Evolutionary conservation across 2,113 vertebrate species (phyloP).

Genomic region (Tympanuchus pallidicinctus): DNA sequence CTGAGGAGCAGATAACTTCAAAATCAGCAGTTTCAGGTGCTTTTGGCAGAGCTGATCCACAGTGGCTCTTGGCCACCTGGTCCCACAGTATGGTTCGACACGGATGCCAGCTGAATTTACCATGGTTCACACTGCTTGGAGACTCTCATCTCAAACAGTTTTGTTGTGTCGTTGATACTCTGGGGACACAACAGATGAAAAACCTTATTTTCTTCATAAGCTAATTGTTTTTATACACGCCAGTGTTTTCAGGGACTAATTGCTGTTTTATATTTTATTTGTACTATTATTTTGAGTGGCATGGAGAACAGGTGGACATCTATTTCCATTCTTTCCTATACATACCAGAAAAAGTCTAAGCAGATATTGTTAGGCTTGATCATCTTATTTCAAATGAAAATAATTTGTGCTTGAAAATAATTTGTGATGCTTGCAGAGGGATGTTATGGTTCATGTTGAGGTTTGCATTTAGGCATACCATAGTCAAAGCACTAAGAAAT

Average conservation of each 20-base stretch:
- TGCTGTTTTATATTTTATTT: neutral
- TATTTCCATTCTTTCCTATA: neutral
- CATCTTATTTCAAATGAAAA: neutral
- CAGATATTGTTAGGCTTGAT: neutral
- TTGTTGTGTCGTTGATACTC: neutral
- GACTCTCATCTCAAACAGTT: neutral
- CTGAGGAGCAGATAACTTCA: constrained; percentile 4
- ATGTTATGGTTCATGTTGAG: neutral
- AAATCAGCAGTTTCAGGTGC: neutral
- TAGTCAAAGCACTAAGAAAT: neutral
- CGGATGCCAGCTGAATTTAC: neutral
- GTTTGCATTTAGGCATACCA: neutral
- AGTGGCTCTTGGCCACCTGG: constrained; percentile 13
- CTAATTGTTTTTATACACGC: neutral
- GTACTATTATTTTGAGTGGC: neutral
- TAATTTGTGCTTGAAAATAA: neutral
- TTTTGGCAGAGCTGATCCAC: neutral
- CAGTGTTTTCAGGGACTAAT: neutral
- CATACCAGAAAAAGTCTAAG: neutral
- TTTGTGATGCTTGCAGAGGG: neutral
- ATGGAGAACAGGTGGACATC: neutral
- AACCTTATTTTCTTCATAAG: rapidly evolving
- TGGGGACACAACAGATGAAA: neutral
- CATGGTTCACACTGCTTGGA: neutral
- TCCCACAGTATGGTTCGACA: neutral